Base-by-base conservation (phyloP, 2,888 invertebrate species). In the Venusia cambrica region DNA sequence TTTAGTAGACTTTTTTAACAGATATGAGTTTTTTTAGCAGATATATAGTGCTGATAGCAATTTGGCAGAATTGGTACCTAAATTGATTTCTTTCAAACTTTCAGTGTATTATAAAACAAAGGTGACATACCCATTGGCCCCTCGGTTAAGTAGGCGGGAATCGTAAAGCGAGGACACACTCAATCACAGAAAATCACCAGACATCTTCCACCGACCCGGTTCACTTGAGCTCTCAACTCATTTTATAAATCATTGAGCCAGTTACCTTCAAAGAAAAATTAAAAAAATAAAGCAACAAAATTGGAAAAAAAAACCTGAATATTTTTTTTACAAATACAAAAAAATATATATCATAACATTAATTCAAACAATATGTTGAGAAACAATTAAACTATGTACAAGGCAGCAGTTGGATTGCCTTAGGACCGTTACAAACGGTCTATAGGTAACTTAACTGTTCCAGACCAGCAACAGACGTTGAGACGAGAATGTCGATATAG, bases 121-220 rank as follows among this genome's bases (percentile, higher is more conserved):
- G 14, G 6, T 22, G 57, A 73, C 74, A 59, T 80, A 85, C 84
- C 85, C 85, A 87, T 87, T 67, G 81, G 81, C 55, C 74, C 77
- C 58, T 78, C 78, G 27, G 63, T 55, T 42, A 60, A 65, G 81
- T 75, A 80, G 69, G 81, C 81, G 62, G 83, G 81, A 79, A 80
- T 81, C 52, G 75, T 53, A 62, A 57, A 63, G 67, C 65, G 59
- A 53, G 51, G 17, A 57, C 62, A 61, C 60, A 39, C 26, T 27
- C 13, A 31, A 46, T 57, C 61, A 68, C 63, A 60, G 54, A 50
- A 60, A 64, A 57, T 53, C 63, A 65, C 62, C 57, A 45, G 53
- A 59, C 62, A 67, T 60, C 48, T 16, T 46, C 15, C 30, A 18
- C 20, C 27, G 27, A 8, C 21, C 6, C 7, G 18, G 20, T 19